Base-by-base conservation (phyloP, 2,113 vertebrate genomes). In the Mus spicilegus region DNA sequence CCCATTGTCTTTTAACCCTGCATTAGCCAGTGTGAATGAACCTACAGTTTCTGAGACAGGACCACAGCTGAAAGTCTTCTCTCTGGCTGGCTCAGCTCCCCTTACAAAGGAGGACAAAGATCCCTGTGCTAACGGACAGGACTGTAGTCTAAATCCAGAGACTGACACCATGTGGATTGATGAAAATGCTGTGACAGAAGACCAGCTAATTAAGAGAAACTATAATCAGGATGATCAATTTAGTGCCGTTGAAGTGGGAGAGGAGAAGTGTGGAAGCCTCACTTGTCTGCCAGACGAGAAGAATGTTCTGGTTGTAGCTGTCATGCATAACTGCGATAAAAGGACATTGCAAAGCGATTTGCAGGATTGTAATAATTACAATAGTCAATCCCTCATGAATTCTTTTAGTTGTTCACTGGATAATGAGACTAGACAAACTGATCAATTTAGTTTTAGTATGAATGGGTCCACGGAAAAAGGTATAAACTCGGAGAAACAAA, bases 1-100 rank as follows among this genome's bases (percentile, higher is more conserved):
- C 96, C 98, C 97, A 90, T 98, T 99, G 36, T 98, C 99, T 1
- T 98, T 99, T 98, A 99, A 98, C 97, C 98, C 99, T 0, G 95
- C 99, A 0, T 95, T 99, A 98, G 97, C 99, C 97, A 98, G 97
- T 98, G 98, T 98, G 97, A 98, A 98, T 84, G 98, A 99, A 97
- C 87, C 99, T 98, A 93, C 99, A 97, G 97, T 99, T 98, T 98
- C 99, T 95, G 99, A 99, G 90, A 98, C 98, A 97, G 99, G 99
- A 28, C 98, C 99, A 92, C 99, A 98, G 89, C 98, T 99, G 73
- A 99, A 99, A 97, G 98, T 99, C 94, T 99, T 99, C 90, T 98
- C 99, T 1, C 97, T 99, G 95, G 94, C 98, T 95, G 98, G 98
- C 94, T 96, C 98, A 95, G 96, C 78, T 77, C 97, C 98, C 97